These are phyloP conservation scores for Antennarius maculatus DNA, from an alignment of 2,797 vertebrate genomes.

Conservation along the genomic window DNA sequence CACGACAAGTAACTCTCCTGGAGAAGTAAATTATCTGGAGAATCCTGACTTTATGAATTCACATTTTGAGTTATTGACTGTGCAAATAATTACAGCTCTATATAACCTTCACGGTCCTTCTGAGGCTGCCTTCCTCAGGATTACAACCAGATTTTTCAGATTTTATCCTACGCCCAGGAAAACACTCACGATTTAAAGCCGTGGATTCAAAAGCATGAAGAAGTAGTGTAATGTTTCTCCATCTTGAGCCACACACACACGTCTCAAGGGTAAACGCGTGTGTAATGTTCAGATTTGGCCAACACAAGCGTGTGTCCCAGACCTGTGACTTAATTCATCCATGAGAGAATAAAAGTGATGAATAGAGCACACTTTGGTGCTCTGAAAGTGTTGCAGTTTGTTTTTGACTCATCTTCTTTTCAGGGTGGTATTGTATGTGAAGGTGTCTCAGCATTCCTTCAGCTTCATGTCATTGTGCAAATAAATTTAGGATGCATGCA, in stretches of 20 bases:
- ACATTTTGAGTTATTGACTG: slow-evolving; percentile 44
- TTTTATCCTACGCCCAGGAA: slow-evolving; percentile 9
- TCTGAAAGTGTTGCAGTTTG: too few relatives aligned
- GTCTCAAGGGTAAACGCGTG: not conserved
- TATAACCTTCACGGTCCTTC: slow-evolving; percentile 36
- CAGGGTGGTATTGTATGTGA: too few relatives aligned
- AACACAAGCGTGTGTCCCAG: not conserved
- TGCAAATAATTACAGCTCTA: slow-evolving; percentile 49
- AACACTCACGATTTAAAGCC: slow-evolving; percentile 16
- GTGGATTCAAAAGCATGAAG: not conserved
- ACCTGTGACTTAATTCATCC: not conserved
- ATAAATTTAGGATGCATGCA: too few relatives aligned
- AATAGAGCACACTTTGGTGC: too few relatives aligned
- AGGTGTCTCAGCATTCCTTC: too few relatives aligned
- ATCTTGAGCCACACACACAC: not conserved
- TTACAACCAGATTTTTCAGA: slow-evolving; percentile 40
- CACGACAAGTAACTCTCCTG: slow-evolving; percentile 55
- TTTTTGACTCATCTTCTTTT: too few relatives aligned
- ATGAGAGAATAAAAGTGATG: too few relatives aligned
- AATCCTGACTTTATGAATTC: slow-evolving; percentile 45
- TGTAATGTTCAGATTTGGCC: not conserved
- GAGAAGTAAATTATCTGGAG: slow-evolving; percentile 67
- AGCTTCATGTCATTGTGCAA: too few relatives aligned
- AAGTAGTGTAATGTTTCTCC: not conserved
- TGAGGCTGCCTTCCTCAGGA: slow-evolving; percentile 28